A percentile compares a stretch with the other conserved stretches of the same genome.
Conservation (phyloP, 2,888 invertebrate species). For the Blastobasis adustella region DNA sequence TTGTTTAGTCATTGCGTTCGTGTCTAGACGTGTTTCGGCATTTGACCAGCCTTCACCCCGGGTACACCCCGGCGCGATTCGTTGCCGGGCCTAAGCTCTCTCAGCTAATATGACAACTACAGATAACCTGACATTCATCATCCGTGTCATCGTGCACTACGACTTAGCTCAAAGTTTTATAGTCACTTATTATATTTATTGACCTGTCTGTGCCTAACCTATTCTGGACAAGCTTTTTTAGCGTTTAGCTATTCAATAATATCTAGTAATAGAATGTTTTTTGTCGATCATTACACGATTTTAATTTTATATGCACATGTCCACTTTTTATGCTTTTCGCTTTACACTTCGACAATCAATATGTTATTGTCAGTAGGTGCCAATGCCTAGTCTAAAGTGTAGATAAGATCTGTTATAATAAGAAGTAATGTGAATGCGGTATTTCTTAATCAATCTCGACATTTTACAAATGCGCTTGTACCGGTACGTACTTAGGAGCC, state of each 20-base stretch:
- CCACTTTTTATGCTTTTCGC: conserved; percentile 8
- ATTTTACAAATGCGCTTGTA: too few species aligned
- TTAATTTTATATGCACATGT: conserved; percentile 16
- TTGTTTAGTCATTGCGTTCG: conserved; percentile 22
- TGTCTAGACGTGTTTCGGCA: conserved; percentile 37
- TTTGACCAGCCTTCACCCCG: conserved; percentile 44
- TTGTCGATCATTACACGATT: conserved; percentile 15
- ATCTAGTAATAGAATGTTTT: conserved; percentile 17
- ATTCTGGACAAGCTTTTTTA: conserved; percentile 39
- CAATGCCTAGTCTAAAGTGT: background rate
- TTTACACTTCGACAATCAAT: conserved; percentile 4
- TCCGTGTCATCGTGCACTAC: conserved; percentile 47
- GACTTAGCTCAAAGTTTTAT: conserved; percentile 44
- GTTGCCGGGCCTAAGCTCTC: conserved; percentile 35
- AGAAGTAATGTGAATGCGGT: too few species aligned
- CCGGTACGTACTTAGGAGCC: too few species aligned
- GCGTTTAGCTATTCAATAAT: conserved; percentile 36
- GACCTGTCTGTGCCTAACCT: conserved; percentile 39
- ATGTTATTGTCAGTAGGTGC: conserved; percentile 2
- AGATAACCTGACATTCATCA: conserved; percentile 60
- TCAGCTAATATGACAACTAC: conserved; percentile 51
- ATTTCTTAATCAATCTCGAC: too few species aligned
- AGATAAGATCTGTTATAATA: too few species aligned
- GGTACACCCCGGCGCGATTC: conserved; percentile 36
- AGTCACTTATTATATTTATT: conserved; percentile 44